Percentiles rank a stretch among this genome's conserved stretches.
phyloP scores from a whole-genome alignment of 2,113 vertebrate genomes.

The Mus pahari region DNA sequence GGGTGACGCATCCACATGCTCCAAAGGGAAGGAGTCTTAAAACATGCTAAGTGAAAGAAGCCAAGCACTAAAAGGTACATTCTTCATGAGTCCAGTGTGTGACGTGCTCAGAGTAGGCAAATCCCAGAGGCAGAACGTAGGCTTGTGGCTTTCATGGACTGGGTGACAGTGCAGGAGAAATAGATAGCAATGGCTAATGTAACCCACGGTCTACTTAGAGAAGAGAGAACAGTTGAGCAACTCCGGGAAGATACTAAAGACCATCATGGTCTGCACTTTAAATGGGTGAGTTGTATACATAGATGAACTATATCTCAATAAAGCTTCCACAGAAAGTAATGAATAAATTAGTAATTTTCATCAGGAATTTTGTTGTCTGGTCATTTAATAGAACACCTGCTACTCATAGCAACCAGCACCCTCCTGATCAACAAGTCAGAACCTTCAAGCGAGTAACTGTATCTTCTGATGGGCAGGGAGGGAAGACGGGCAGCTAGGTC shows the following conservation, averaged over 20 bases:
- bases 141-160: neutral
- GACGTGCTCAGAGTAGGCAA: constrained; percentile 6
- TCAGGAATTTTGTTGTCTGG: neutral
- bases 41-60: constrained; percentile 1
- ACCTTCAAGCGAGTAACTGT: neutral
- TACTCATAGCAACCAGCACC: neutral
- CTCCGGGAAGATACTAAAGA: constrained; percentile 23
- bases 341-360: constrained; percentile 11
- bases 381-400: neutral
- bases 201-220: neutral
- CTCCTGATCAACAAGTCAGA: constrained; percentile 1
- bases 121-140: neutral
- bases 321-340: constrained; percentile 6
- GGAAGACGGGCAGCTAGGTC: neutral
- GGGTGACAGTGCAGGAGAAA: neutral
- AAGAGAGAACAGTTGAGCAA: neutral
- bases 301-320: constrained; percentile 35
- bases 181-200: neutral
- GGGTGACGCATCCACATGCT: neutral
- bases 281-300: neutral
- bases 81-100: neutral
- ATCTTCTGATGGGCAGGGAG: constrained; percentile 3
- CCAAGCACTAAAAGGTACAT: neutral
- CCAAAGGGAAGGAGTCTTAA: neutral
- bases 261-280: neutral